phyloP scores from a whole-genome alignment of 2,797 vertebrate genomes.

The Falco biarmicus region DNA sequence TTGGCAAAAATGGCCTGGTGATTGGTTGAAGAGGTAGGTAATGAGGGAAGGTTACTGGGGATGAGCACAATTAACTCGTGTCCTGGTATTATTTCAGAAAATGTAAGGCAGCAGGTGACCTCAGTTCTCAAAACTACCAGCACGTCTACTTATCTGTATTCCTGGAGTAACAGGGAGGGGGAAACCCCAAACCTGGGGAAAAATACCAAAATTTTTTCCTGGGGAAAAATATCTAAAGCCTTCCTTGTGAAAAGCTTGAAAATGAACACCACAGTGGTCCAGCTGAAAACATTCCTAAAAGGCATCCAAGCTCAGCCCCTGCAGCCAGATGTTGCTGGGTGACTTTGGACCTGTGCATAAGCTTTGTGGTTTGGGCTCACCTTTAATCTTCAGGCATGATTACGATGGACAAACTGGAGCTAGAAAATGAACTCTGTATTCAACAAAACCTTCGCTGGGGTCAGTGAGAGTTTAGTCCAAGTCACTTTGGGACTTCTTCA shows the following conservation, averaged over 20 bases:
- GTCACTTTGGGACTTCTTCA: neutral
- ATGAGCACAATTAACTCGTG: neutral
- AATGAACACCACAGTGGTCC: neutral
- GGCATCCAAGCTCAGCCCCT: neutral
- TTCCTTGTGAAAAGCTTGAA: neutral
- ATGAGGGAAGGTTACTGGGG: neutral
- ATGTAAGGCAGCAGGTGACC: neutral
- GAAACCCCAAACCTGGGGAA: too few relatives aligned
- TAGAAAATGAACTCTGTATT: neutral
- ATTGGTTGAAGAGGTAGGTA: neutral
- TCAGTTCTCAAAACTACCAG: neutral
- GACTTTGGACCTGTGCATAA: neutral
- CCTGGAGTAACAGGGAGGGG: neutral
- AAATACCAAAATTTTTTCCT: too few relatives aligned
- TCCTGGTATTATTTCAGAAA: neutral
- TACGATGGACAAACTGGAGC: neutral
- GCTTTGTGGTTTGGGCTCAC: neutral
- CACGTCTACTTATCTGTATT: neutral
- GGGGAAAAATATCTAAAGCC: neutral
- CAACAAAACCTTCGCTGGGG: accelerated
- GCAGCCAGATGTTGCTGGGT: neutral
- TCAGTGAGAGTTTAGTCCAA: neutral
- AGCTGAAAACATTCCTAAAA: neutral
- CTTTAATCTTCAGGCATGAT: neutral
- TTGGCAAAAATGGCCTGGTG: neutral